Evolutionary conservation across 2,113 vertebrate species (phyloP).

Genomic region (Platysternon megacephalum): DNA sequence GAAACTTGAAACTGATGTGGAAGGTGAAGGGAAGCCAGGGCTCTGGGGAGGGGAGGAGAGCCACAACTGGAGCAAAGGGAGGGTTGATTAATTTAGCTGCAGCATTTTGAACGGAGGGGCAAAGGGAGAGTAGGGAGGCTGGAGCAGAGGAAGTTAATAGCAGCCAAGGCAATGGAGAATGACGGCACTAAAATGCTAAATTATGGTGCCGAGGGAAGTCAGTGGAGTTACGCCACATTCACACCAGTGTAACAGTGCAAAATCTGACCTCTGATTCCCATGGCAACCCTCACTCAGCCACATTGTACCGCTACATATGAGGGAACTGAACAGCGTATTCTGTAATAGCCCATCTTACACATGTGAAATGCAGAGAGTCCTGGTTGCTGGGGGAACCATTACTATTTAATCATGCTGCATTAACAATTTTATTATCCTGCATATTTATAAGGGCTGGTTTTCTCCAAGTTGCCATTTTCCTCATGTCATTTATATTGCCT

Average conservation of each 20-base stretch:
- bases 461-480: not conserved
- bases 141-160: not conserved
- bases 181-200: not conserved
- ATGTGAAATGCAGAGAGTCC: accelerated
- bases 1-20: not conserved
- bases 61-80: not conserved
- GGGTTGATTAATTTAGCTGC: not conserved
- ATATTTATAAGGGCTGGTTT: constrained; percentile 48
- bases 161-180: not conserved
- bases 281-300: constrained; percentile 40
- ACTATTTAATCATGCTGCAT: constrained; percentile 64
- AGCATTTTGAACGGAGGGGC: accelerated
- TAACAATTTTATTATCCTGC: constrained; percentile 56
- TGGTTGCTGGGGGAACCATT: constrained; percentile 66
- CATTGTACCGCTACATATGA: not conserved
- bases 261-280: constrained; percentile 61
- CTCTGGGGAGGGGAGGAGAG: not conserved
- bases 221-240: accelerated
- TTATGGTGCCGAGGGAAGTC: not conserved
- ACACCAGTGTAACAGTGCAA: not conserved
- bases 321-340: constrained; percentile 12
- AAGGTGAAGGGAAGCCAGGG: accelerated
- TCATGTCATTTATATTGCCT: not conserved
- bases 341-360: not conserved
- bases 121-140: not conserved